Conservation (phyloP, 2,113 vertebrate genomes). For the Cynoglossus semilaevis region DNA sequence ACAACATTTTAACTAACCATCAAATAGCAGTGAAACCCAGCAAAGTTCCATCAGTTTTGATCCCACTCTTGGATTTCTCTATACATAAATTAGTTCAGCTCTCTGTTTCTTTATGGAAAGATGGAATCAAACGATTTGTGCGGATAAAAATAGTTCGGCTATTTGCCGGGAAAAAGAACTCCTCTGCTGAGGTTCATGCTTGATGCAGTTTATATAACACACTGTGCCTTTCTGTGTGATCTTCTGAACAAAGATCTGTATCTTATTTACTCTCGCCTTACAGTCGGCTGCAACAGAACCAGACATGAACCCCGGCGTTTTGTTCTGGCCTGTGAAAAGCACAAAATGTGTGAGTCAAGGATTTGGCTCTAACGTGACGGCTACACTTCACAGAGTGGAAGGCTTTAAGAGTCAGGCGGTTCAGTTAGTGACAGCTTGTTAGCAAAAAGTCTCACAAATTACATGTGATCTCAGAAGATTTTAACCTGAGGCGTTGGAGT, state of each 20-base stretch:
- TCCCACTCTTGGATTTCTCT: background rate
- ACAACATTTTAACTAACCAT: too few species aligned
- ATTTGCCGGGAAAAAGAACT: conserved; percentile 14
- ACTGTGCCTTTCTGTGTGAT: conserved; percentile 20
- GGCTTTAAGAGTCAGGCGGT: conserved; percentile 29
- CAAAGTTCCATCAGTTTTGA: too few species aligned
- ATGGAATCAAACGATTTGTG: background rate
- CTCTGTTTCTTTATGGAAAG: background rate
- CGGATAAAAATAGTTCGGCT: conserved; percentile 25
- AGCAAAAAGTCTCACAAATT: conserved; percentile 18
- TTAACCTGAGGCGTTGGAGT: too few species aligned
- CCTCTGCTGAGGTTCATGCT: conserved; percentile 14
- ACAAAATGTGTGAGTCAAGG: conserved; percentile 16
- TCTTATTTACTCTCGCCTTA: background rate
- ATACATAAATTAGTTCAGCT: conserved; percentile 1
- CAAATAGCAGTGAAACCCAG: too few species aligned
- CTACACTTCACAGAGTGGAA: conserved; percentile 41
- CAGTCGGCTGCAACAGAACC: conserved; percentile 4
- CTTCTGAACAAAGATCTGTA: conserved; percentile 13
- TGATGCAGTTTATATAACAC: conserved; percentile 38
- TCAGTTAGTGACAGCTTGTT: conserved; percentile 40
- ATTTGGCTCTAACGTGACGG: conserved; percentile 29
- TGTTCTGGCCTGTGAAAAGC: conserved; percentile 18
- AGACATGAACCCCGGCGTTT: conserved; percentile 18
- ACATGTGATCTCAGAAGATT: too few species aligned